Conservation (phyloP, 2,888 invertebrate genomes). For the Caenorhabditis sp. region DNA sequence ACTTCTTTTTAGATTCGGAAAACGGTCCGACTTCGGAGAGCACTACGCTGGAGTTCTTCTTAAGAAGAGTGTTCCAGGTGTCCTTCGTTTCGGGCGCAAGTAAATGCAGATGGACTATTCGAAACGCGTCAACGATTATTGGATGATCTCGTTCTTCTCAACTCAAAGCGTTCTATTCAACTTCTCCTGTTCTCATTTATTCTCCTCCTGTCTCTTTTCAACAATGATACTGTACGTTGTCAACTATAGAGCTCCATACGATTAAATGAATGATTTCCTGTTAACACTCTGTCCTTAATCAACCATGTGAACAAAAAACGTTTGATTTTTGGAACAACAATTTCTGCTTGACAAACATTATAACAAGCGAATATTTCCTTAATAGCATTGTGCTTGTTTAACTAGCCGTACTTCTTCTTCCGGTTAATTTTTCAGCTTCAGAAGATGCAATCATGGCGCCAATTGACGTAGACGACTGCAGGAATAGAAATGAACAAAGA, state of each 20-base stretch:
- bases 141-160: conserved; percentile 53
- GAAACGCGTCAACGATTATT: conserved; percentile 46
- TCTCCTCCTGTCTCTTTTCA: conserved; percentile 43
- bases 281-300: not conserved
- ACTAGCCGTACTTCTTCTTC: not conserved
- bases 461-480: not conserved
- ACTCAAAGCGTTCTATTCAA: conserved; percentile 32
- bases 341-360: conserved; percentile 2
- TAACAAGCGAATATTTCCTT: conserved; percentile 6
- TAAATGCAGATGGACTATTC: conserved; percentile 42
- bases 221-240: conserved; percentile 60
- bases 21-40: conserved; percentile 62
- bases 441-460: not conserved
- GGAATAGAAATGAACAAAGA: not conserved
- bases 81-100: conserved; percentile 73
- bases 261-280: conserved; percentile 62
- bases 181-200: conserved; percentile 5
- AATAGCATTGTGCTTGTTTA: not conserved
- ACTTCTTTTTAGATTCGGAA: conserved; percentile 65
- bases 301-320: not conserved
- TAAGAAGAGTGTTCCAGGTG: conserved; percentile 75
- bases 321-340: not conserved
- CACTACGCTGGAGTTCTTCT: conserved; percentile 65
- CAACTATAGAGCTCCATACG: conserved; percentile 60
- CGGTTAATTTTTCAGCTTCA: not conserved